Evolutionary conservation across 2,888 invertebrate genomes (phyloP), one percentile per base, ranked within the genome.

Genomic region (Neuroscelio doddi): DNA sequence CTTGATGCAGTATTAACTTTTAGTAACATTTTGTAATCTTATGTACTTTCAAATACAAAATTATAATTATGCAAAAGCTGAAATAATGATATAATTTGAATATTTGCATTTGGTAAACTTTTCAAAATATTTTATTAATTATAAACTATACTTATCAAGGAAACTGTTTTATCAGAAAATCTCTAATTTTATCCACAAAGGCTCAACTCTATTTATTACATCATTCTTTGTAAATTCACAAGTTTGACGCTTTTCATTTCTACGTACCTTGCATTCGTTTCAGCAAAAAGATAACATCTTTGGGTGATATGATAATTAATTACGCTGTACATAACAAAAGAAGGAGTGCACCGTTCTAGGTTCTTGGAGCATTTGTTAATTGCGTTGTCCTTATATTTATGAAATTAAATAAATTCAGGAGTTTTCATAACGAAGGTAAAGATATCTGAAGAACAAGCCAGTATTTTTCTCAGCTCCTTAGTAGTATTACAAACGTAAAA

Each of bases 351-450:
- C 47, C 64, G 56, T 63, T 49, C 49, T 47, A 53, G 45, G 44
- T 50, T 58, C 58, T 58, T 53, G 45, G 47, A 49, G 57, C 64
- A 57, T 57, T 64, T 64, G 49, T 57, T 64, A 57, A 64, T 64
- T 64, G 64, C 52, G 38, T 10, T 34, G 39, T 38, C 45, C 44
- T 53, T 64, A 41, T 57, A 57, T 51, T 56, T 51, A 51, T 42
- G 63, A 46, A 63, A 63, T 63, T 52, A 63, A 47, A 52, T 56
- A 51, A 50, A 55, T 45, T 50, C 27, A 34, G 17, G 50, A 41
- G 36, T 34, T 34, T 50, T 50, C 39, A 9, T n/a, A 8, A 27
- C 2, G 14, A 3, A 12, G 34, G 4, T 34, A 5, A n/a, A n/a
- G n/a, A n/a, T n/a, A n/a, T n/a, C n/a, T n/a, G n/a, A n/a, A n/a